Evolutionary conservation across 2,797 vertebrate species (phyloP).

Genomic region (Zalophus californianus): DNA sequence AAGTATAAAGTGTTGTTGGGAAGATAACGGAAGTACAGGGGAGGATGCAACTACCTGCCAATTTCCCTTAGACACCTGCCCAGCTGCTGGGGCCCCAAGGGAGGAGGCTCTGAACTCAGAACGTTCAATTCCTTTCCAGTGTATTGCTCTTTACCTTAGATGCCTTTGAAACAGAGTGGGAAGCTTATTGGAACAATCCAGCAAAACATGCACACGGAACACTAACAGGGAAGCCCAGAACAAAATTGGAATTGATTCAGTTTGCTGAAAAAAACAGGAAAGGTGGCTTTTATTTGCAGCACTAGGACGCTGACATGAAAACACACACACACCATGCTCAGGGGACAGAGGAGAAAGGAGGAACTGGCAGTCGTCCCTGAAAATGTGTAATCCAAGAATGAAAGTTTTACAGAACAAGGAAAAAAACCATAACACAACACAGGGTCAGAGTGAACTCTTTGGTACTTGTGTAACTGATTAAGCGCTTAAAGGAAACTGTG

Average conservation of each 20-base stretch:
- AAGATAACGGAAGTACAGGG: background rate
- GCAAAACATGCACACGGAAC: background rate
- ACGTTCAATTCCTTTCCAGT: background rate
- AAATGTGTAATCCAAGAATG: slow-evolving; percentile 67
- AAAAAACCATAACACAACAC: slow-evolving; percentile 43
- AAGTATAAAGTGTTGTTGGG: background rate
- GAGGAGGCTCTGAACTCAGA: background rate
- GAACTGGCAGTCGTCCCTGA: slow-evolving; percentile 63
- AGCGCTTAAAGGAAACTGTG: slow-evolving; percentile 43
- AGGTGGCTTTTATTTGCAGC: slow-evolving; percentile 64
- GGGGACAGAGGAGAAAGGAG: background rate
- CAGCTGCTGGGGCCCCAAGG: background rate
- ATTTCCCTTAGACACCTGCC: background rate
- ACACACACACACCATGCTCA: background rate
- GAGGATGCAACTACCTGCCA: background rate
- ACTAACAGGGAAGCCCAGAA: background rate
- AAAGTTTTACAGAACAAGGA: slow-evolving; percentile 65
- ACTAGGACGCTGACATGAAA: background rate
- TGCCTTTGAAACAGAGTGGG: background rate
- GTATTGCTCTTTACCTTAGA: background rate
- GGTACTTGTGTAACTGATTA: slow-evolving; percentile 67
- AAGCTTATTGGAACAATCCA: slow-evolving; percentile 1
- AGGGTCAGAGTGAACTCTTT: slow-evolving; percentile 58
- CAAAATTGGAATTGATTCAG: slow-evolving; percentile 54
- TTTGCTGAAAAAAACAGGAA: slow-evolving; percentile 75